Percentiles rank a stretch among this genome's conserved stretches.
phyloP scores from a whole-genome alignment of 2,113 vertebrate genomes.

The Corythornis cristatus region DNA sequence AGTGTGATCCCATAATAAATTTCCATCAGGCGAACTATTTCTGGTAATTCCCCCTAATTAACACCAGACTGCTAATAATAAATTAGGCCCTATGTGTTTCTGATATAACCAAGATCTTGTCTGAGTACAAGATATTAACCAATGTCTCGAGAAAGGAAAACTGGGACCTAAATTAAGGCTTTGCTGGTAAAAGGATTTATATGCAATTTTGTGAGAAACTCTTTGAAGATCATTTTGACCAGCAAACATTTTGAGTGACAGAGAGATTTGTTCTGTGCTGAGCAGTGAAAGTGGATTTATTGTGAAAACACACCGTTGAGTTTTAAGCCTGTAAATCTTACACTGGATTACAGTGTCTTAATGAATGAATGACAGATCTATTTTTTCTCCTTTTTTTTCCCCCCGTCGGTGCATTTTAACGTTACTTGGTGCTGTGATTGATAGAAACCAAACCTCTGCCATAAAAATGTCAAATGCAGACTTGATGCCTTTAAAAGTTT shows the following conservation, averaged over 20 bases:
- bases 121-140: conserved; percentile 71
- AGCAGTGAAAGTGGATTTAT: conserved; percentile 77
- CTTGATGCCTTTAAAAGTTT: conserved; percentile 76
- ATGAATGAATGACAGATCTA: conserved; percentile 81
- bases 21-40: conserved; percentile 82
- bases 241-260: conserved; percentile 70
- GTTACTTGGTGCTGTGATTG: conserved; percentile 76
- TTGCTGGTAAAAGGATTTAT: conserved; percentile 77
- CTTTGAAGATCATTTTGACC: conserved; percentile 78
- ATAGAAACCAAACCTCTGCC: conserved; percentile 80
- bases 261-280: conserved; percentile 71
- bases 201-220: conserved; percentile 67
- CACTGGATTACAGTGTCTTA: conserved; percentile 81
- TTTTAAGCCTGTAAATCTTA: conserved; percentile 78
- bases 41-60: conserved; percentile 86
- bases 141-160: conserved; percentile 72
- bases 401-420: conserved; percentile 73
- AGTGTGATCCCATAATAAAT: conserved; percentile 82
- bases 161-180: conserved; percentile 75
- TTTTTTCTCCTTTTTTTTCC: conserved; percentile 58
- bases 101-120: conserved; percentile 87
- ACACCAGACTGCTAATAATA: conserved; percentile 83
- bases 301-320: conserved; percentile 76
- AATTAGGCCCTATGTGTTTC: conserved; percentile 80
- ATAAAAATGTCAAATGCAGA: conserved; percentile 78